Evolutionary conservation across 2,113 vertebrate genomes (phyloP), one percentile per base, ranked within the genome.

Genomic region (Silurus asotus): DNA sequence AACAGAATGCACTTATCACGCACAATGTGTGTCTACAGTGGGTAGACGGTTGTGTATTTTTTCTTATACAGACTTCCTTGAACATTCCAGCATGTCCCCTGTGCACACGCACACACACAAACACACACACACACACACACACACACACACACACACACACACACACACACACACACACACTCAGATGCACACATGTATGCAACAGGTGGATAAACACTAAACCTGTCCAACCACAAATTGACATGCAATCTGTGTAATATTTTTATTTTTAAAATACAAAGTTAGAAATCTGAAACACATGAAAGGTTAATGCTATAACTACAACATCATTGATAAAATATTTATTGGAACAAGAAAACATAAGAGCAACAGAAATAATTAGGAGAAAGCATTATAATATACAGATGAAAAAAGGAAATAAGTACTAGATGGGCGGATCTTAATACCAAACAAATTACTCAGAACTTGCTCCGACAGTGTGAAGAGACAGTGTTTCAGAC

Each of bases 401-500:
- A 49, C 69, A 86, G 25, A 61, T 80, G 19, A 85, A 90, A 84
- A 37, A 85, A 89, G 83, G 86, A 77, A 90, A 74, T 79, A 74
- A 51, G 53, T 25, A 84, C 84, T n/a, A 11, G 37, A 88, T 91
- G 91, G 95, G 94, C 86, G 95, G 93, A 88, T 76, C 92, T 72
- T 45, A 78, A 67, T 82, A 83, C 82, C 87, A 89, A 85, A 83
- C 81, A 81, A 72, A 77, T 88, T 80, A 53, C 77, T 89, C 56
- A 76, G 69, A 91, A 61, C 19, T 48, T 61, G 20, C 77, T 51
- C 10, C 58, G 70, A 45, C 78, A 48, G 55, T 17, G 28, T 45
- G 45, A 62, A 78, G 9, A 77, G 25, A 45, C 78, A 82, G 84
- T 82, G 20, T 61, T 67, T 6, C 86, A 90, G 88, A 88, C 77